Evolutionary conservation across 1,140 invertebrate genomes (phyloP).

Genomic region (Bicyclus anynana): DNA sequence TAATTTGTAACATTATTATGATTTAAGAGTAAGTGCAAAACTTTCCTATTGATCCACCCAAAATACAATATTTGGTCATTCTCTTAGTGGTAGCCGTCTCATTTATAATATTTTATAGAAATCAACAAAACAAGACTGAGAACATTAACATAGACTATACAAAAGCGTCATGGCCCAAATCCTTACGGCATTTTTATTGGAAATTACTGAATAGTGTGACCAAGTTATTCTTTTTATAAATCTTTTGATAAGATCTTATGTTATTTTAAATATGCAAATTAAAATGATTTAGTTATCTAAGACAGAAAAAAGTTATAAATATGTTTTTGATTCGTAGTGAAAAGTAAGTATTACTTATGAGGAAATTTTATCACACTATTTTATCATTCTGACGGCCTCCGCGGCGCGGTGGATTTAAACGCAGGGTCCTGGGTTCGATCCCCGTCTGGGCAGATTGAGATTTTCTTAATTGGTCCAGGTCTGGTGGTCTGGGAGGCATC

Average conservation of each 20-base stretch:
- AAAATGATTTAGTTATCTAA: constrained; percentile 3
- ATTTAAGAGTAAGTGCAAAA: constrained; percentile 5
- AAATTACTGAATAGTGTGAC: constrained; percentile 54
- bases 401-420: too few species aligned
- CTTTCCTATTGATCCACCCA: constrained; percentile 36
- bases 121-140: constrained; percentile 73
- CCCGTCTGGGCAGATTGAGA: too few species aligned
- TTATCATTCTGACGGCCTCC: too few species aligned
- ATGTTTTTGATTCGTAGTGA: neutral
- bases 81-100: constrained; percentile 72
- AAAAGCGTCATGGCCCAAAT: constrained; percentile 55
- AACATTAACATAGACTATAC: constrained; percentile 65
- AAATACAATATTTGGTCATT: constrained; percentile 72
- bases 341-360: too few species aligned
- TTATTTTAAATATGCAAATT: constrained; percentile 17
- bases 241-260: constrained; percentile 3
- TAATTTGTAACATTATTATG: too few species aligned
- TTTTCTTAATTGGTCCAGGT: too few species aligned
- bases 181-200: constrained; percentile 47
- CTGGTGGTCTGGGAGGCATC: too few species aligned
- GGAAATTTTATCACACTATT: too few species aligned
- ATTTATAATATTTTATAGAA: constrained; percentile 77
- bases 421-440: too few species aligned
- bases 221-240: neutral
- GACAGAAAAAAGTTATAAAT: neutral